These are phyloP conservation scores for Monomorium pharaonis DNA, from an alignment of 1,140 invertebrate species.

Conservation along the genomic window DNA sequence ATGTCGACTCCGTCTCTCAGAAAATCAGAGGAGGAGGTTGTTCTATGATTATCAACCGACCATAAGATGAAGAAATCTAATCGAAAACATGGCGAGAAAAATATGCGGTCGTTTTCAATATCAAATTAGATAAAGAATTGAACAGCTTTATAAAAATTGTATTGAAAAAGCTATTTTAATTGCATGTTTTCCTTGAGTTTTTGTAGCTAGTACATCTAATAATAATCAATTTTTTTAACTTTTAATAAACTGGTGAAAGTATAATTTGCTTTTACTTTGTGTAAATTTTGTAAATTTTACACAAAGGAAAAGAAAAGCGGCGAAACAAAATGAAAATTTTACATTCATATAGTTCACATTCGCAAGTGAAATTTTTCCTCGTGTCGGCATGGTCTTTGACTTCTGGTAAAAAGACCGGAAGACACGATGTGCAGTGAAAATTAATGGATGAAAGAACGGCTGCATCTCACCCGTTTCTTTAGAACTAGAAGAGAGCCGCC, in stretches of 20 bases:
- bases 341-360: background rate
- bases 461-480: background rate
- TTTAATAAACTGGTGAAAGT: background rate
- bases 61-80: background rate
- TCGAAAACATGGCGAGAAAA: background rate
- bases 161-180: background rate
- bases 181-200: background rate
- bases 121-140: background rate
- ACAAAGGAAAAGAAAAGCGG: background rate
- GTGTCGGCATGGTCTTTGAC: background rate
- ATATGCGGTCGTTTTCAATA: background rate
- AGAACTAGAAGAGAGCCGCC: slow-evolving; percentile 5
- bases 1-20: slow-evolving; percentile 24
- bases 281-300: slow-evolving; percentile 10
- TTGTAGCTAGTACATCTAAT: background rate
- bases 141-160: background rate
- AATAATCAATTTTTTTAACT: background rate
- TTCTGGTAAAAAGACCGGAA: background rate
- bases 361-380: background rate
- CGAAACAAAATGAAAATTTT: background rate
- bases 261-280: background rate
- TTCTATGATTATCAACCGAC: background rate
- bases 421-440: background rate
- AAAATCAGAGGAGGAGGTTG: background rate
- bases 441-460: slow-evolving; percentile 12